Evolutionary conservation across 2,797 vertebrate genomes (phyloP).

Genomic region (Argya squamiceps): DNA sequence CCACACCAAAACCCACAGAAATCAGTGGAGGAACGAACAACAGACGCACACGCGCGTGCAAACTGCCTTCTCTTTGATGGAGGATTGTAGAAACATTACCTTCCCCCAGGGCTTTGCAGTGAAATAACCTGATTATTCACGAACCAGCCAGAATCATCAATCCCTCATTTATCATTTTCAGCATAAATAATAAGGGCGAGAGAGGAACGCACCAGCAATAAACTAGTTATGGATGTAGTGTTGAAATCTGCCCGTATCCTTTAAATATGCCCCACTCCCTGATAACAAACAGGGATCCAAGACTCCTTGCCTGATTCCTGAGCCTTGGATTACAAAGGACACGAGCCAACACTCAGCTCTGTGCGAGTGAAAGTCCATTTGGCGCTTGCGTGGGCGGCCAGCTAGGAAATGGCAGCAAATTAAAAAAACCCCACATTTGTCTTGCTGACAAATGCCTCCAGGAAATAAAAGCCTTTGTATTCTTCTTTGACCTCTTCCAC

Average conservation of each 20-base stretch:
- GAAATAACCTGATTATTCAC: constrained; percentile 55
- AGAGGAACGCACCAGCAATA: constrained; percentile 9
- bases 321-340: background rate
- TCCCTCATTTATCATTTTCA: constrained; percentile 56
- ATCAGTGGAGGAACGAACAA: background rate
- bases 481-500: constrained; percentile 36
- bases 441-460: constrained; percentile 31
- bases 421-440: background rate
- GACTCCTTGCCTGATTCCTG: background rate
- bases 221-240: background rate
- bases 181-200: background rate
- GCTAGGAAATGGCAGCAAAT: constrained; percentile 14
- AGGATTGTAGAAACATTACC: constrained; percentile 21
- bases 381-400: background rate
- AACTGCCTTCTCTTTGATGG: background rate
- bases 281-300: background rate
- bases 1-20: background rate
- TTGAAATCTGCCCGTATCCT: constrained; percentile 26
- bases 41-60: background rate
- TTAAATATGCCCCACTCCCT: background rate
- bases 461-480: constrained; percentile 50
- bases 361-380: background rate
- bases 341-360: background rate
- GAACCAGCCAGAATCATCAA: constrained; percentile 56
- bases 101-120: background rate